A percentile compares a stretch with the other conserved stretches of the same genome.
phyloP scores from a whole-genome alignment of 1,140 invertebrate species.

The Heterodera carotae region DNA sequence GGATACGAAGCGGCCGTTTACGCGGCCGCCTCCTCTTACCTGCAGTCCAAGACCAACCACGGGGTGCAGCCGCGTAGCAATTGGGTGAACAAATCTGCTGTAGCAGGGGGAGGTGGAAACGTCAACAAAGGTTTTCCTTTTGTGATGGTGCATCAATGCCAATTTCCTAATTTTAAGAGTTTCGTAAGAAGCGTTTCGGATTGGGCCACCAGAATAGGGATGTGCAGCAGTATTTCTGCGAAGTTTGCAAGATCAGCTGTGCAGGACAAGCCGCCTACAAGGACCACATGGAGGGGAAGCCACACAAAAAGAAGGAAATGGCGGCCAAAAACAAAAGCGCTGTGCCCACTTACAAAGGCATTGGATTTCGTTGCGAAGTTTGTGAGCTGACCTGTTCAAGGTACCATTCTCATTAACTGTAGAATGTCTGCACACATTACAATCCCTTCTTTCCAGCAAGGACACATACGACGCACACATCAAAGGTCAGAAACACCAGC shows the following conservation, averaged over 20 bases:
- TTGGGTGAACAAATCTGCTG: slow-evolving; percentile 35
- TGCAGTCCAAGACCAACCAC: slow-evolving; percentile 35
- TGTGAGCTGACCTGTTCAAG: slow-evolving; percentile 97
- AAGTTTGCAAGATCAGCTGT: slow-evolving; percentile 45
- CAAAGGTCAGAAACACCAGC: slow-evolving; percentile 84
- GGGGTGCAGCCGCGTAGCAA: background rate
- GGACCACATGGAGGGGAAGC: slow-evolving; percentile 94
- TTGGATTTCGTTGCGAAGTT: slow-evolving; percentile 72
- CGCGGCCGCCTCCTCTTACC: slow-evolving; percentile 43
- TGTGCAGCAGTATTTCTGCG: slow-evolving; percentile 37
- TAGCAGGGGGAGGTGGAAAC: too few relatives aligned
- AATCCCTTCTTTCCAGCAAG: slow-evolving; percentile 66
- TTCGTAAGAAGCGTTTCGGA: slow-evolving; percentile 33
- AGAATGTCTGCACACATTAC: background rate
- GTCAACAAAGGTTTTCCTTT: background rate
- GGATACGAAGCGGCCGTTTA: slow-evolving; percentile 49
- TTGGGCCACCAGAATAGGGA: slow-evolving; percentile 42
- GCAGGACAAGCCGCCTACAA: slow-evolving; percentile 90
- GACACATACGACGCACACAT: slow-evolving; percentile 98
- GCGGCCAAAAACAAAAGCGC: slow-evolving; percentile 74
- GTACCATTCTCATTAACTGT: too few relatives aligned
- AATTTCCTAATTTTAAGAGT: slow-evolving; percentile 6
- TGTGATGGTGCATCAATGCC: background rate
- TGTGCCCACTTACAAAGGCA: slow-evolving; percentile 60
- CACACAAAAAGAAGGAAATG: slow-evolving; percentile 97